Evolutionary conservation across 2,888 invertebrate genomes (phyloP).

Genomic region (Agrotis segetum): DNA sequence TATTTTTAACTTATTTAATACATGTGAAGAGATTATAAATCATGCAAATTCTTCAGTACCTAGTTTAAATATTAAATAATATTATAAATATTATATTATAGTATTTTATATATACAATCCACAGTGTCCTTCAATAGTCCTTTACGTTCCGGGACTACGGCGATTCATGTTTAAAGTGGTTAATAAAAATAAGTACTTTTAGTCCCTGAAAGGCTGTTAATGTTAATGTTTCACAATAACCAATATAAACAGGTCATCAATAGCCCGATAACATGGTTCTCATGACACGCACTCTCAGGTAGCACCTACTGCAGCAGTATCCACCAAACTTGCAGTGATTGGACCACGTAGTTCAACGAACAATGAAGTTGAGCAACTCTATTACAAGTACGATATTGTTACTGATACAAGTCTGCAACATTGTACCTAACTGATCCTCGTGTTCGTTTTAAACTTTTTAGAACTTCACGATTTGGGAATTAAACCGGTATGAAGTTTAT

Average conservation of each 20-base stretch:
- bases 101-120: too few species aligned
- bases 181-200: too few species aligned
- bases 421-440: slow-evolving; percentile 26
- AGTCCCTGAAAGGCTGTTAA: too few species aligned
- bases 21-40: too few species aligned
- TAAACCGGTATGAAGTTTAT: neutral
- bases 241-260: neutral
- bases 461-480: slow-evolving; percentile 12
- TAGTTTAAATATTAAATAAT: too few species aligned
- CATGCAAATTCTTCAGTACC: too few species aligned
- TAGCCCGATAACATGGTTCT: neutral
- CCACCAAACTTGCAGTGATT: slow-evolving; percentile 3
- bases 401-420: slow-evolving; percentile 1
- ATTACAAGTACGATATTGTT: slow-evolving; percentile 49
- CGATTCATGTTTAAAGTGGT: too few species aligned
- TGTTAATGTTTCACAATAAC: too few species aligned
- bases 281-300: neutral
- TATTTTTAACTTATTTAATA: too few species aligned
- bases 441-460: slow-evolving; percentile 24
- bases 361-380: slow-evolving; percentile 52
- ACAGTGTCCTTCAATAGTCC: too few species aligned
- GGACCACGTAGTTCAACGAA: slow-evolving; percentile 30
- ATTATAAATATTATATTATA: too few species aligned
- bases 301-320: neutral
- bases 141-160: too few species aligned